Evolutionary conservation across 2,797 vertebrate genomes (phyloP).

Genomic region (Chromis chromis): DNA sequence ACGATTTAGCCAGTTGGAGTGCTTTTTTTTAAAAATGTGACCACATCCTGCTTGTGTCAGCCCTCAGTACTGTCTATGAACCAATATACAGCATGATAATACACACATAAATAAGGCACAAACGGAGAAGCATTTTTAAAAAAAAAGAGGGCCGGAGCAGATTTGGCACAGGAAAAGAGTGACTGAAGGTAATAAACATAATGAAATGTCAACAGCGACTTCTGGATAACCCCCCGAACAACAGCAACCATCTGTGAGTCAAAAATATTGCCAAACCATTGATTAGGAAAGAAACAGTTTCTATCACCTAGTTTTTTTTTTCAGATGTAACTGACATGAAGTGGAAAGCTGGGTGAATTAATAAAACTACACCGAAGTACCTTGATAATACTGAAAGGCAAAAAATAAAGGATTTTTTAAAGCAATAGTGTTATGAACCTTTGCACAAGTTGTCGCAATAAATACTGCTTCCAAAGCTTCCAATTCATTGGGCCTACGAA

Average conservation of each 20-base stretch:
- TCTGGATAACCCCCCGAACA: slow-evolving; percentile 29
- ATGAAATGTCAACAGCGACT: slow-evolving; percentile 40
- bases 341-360: slow-evolving; percentile 6
- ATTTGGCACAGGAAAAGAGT: slow-evolving; percentile 80
- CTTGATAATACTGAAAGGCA: slow-evolving; percentile 65
- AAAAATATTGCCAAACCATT: slow-evolving; percentile 24
- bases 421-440: slow-evolving; percentile 80
- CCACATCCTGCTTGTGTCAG: slow-evolving; percentile 53
- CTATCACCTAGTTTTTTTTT: slow-evolving; percentile 15
- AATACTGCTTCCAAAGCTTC: slow-evolving; percentile 75
- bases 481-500: slow-evolving; percentile 48
- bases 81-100: slow-evolving; percentile 67
- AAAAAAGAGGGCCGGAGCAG: slow-evolving; percentile 35
- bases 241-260: slow-evolving; percentile 18
- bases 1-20: slow-evolving; percentile 28
- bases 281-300: slow-evolving; percentile 28
- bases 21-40: slow-evolving; percentile 50
- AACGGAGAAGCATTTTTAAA: slow-evolving; percentile 75
- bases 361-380: slow-evolving; percentile 43
- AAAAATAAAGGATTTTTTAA: slow-evolving; percentile 48
- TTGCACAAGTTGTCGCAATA: slow-evolving; percentile 58
- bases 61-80: slow-evolving; percentile 62
- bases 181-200: slow-evolving; percentile 60
- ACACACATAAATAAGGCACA: slow-evolving; percentile 86
- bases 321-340: slow-evolving; percentile 32